Conservation (phyloP, 1,140 invertebrate genomes). For the Oreohelix idahoensis region DNA sequence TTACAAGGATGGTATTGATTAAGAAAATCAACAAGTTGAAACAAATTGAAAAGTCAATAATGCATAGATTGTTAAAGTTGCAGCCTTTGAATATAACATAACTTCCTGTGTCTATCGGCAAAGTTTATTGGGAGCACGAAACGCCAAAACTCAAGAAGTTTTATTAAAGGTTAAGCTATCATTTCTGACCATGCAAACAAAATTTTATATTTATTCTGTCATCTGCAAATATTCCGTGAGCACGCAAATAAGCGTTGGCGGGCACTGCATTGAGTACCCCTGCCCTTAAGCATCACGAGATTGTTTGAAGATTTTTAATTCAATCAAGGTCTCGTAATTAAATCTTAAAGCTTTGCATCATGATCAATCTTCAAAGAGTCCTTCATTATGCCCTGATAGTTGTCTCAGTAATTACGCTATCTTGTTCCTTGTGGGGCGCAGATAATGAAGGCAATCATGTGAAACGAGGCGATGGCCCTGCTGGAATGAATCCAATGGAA, state of each 20-base stretch:
- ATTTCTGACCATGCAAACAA: background rate
- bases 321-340: background rate
- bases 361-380: background rate
- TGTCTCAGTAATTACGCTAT: background rate
- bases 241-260: background rate
- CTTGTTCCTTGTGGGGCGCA: background rate
- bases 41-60: too few species aligned
- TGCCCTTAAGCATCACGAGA: background rate
- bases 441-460: background rate
- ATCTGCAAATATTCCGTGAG: background rate
- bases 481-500: too few species aligned
- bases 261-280: too few species aligned
- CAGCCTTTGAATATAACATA: too few species aligned
- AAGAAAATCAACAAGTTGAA: too few species aligned
- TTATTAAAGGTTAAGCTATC: background rate
- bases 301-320: background rate
- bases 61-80: too few species aligned
- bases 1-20: too few species aligned
- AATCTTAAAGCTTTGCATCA: background rate
- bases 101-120: too few species aligned
- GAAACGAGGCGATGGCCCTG: background rate
- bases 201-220: background rate
- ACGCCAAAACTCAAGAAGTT: too few species aligned
- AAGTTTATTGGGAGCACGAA: too few species aligned
- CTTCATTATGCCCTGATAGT: background rate